Percentiles rank a stretch among this genome's conserved stretches.
These are phyloP conservation scores for Sinelater perroti DNA, from an alignment of 2,888 invertebrate species.

Conservation along the genomic window DNA sequence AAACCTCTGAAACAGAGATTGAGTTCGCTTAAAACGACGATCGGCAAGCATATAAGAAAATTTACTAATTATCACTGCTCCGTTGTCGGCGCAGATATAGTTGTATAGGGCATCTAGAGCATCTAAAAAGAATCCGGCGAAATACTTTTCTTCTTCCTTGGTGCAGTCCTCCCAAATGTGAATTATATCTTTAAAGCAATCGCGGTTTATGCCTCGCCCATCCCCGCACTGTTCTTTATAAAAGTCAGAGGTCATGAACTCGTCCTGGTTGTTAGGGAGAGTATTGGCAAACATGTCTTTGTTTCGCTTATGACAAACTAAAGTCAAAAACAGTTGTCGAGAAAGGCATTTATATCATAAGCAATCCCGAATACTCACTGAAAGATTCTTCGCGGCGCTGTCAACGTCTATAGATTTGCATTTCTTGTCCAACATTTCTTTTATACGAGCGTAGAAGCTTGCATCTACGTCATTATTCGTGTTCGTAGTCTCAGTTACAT, in stretches of 20 bases:
- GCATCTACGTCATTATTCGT: neutral
- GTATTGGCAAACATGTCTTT: constrained; percentile 7
- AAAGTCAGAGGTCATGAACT: neutral
- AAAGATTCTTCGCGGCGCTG: neutral
- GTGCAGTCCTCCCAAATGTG: constrained; percentile 15
- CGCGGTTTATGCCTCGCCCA: neutral
- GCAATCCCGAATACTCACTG: neutral
- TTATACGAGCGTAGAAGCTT: neutral
- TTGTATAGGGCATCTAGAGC: constrained; percentile 4
- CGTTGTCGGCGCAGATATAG: constrained; percentile 16
- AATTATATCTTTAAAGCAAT: constrained; percentile 8
- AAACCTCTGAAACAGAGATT: neutral
- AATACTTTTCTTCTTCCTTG: constrained; percentile 17
- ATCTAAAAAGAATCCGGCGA: constrained; percentile 21
- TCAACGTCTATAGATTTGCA: neutral
- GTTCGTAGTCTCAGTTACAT: neutral
- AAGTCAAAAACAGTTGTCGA: too few species aligned
- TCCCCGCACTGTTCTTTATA: constrained; percentile 13
- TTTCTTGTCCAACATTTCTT: neutral
- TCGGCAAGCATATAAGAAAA: too few species aligned
- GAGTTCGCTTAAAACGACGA: neutral
- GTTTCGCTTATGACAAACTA: too few species aligned
- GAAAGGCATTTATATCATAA: too few species aligned
- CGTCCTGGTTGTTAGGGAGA: constrained; percentile 1
- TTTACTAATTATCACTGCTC: constrained; percentile 9